Base-by-base conservation (phyloP, 2,888 invertebrate species). In the Neoaliturus tenellus region DNA sequence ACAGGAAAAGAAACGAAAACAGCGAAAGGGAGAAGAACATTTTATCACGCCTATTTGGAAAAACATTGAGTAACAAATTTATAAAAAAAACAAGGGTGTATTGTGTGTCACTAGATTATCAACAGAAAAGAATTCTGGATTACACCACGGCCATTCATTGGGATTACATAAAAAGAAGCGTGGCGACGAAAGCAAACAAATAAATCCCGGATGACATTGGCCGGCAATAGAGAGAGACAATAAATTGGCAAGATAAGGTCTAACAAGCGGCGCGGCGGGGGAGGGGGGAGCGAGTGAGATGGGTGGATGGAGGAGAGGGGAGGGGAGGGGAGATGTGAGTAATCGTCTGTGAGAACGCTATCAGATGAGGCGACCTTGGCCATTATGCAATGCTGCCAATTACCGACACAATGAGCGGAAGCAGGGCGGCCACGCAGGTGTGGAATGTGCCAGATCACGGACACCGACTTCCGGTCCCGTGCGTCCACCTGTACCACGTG, bases 391-490 rank as follows among this genome's bases (percentile, higher is more conserved):
- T 12, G 55, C 3, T 14, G 73, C 31, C 78, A 48, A 75, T 75
- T 75, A 48, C 44, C 31, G 20, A n/a, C 20, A 78, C 78, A 78
- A 78, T 78, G 78, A 35, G 33, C 78, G 78, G 78, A 78, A 78
- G 55, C 55, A 20, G 78, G 78, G 44, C 75, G 75, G 75, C 25
- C 69, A 69, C 69, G 78, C 78, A 55, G 78, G 78, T 51, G 78
- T 35, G 78, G 78, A 78, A 78, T 78, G 78, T 55, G 78, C 55
- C 78, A 78, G 78, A 78, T 78, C 78, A 55, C 78, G 78, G 55
- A 31, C 55, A 78, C n/a, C n/a, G n/a, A n/a, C 78, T 78, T 78
- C 78, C 78, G 78, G 55, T 55, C 20, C 33, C 75, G 73, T 17
- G 5, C 73, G 62, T 41, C 71, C 39, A 35, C 71, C 67, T 67